A percentile compares a stretch with the other conserved stretches of the same genome.
phyloP scores from a whole-genome alignment of 1,140 invertebrate genomes.

The Neodiprion pinetum region DNA sequence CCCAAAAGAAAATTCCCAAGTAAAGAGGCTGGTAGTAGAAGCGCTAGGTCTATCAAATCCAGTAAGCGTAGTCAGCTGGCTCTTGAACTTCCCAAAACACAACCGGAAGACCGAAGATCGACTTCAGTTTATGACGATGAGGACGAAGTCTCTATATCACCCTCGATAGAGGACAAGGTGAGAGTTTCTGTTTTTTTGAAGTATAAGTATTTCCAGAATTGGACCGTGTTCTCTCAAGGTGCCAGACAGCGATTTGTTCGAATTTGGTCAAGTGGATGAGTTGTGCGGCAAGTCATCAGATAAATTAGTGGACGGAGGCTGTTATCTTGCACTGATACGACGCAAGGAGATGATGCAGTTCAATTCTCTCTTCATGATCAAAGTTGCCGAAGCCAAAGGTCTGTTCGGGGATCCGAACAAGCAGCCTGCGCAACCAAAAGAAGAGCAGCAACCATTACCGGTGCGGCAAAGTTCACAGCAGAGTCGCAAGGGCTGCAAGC shows the following conservation, averaged over 20 bases:
- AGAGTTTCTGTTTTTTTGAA: not conserved
- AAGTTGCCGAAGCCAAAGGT: slow-evolving; percentile 77
- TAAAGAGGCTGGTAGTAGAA: slow-evolving; percentile 24
- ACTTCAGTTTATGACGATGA: slow-evolving; percentile 19
- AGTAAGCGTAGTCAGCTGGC: slow-evolving; percentile 24
- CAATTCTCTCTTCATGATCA: slow-evolving; percentile 81
- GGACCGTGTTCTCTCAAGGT: slow-evolving; percentile 58
- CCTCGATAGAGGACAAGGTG: not conserved
- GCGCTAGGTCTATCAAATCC: slow-evolving; percentile 27
- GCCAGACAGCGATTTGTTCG: slow-evolving; percentile 76
- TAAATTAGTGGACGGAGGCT: slow-evolving; percentile 65
- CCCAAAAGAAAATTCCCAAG: slow-evolving; percentile 24
- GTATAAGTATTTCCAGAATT: not conserved
- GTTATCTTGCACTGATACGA: slow-evolving; percentile 74
- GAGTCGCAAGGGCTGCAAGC: slow-evolving; percentile 41
- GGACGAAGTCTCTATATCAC: slow-evolving; percentile 18
- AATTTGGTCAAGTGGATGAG: slow-evolving; percentile 53
- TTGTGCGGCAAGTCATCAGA: slow-evolving; percentile 38
- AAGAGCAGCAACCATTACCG: slow-evolving; percentile 31
- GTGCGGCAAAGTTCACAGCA: slow-evolving; percentile 17
- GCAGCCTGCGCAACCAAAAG: slow-evolving; percentile 37
- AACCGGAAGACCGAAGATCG: slow-evolving; percentile 18
- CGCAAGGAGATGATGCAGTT: slow-evolving; percentile 76
- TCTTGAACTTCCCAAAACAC: slow-evolving; percentile 14
- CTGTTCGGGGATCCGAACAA: slow-evolving; percentile 68